Base-by-base conservation (phyloP, 1,140 invertebrate genomes). In the Neodiprion fabricii region DNA sequence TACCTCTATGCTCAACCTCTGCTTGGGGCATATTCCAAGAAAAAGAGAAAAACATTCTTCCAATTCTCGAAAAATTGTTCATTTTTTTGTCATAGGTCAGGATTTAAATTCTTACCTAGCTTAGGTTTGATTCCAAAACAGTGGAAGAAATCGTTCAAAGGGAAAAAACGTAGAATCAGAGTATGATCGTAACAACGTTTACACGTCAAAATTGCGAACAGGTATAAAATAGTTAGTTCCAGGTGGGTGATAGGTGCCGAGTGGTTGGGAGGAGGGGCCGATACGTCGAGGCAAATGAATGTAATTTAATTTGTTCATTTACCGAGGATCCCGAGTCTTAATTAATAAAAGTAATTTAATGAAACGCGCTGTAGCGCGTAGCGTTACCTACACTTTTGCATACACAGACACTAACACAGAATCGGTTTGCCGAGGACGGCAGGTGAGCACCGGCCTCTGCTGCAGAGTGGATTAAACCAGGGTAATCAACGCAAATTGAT, bases 401-500 rank as follows among this genome's bases (percentile, higher is more conserved):
- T 71, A 70, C 23, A 17, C 48, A 48, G 17, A 65, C 61, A 65
- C 48, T 14, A 48, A 50, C 49, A 28, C 10, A 28, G 53, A 69
- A 23, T 40, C 50, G 28, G 28, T 40, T 40, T 40, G 28, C 78
- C 78, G 78, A 74, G 72, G 80, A 79, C 79, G 78, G 78, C 82
- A 85, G 83, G 84, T 85, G 84, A 85, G 81, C 84, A 85, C 82
- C 82, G 80, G 81, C 11, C 80, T 83, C 81, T 84, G 53, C 53
- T 61, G 11, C n/a, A 61, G 81, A 86, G 85, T 85, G 84, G 85
- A 85, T 85, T 86, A 86, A 86, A 85, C 82, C 80, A 80, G 83
- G 81, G 81, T 84, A 85, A 86, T 86, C 84, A 85, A 84, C 81
- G 85, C 84, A 84, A 85, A 86, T 86, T 86, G 84, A 85, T 86